Evolutionary conservation across 2,888 invertebrate species (phyloP).

Genomic region (Oxystoma pomonae): DNA sequence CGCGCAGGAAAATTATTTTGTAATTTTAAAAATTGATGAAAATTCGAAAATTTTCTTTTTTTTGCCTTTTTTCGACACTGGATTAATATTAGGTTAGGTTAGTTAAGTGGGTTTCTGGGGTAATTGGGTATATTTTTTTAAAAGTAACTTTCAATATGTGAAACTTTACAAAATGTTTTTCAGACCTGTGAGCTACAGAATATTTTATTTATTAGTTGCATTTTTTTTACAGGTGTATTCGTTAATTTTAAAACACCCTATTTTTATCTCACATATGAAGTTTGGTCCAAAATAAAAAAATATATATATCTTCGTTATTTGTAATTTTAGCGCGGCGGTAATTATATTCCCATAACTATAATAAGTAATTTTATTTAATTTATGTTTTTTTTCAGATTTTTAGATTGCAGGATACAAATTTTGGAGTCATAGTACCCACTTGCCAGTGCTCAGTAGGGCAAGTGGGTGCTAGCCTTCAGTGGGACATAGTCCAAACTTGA

Average conservation of each 20-base stretch:
- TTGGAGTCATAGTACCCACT: slow-evolving; percentile 4
- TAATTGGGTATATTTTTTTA: background rate
- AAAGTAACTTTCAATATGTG: background rate
- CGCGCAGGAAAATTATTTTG: no score
- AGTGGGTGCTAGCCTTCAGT: background rate
- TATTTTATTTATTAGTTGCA: background rate
- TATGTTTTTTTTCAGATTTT: slow-evolving; percentile 1
- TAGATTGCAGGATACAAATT: slow-evolving; percentile 4
- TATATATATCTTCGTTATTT: slow-evolving; percentile 5
- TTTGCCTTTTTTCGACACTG: no score
- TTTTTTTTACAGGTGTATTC: background rate
- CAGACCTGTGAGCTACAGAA: background rate
- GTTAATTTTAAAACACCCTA: background rate
- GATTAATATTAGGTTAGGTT: background rate
- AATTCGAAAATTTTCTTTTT: no score
- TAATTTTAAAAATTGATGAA: no score
- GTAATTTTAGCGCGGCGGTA: background rate
- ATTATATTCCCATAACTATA: background rate
- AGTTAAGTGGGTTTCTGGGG: no score
- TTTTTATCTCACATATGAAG: background rate
- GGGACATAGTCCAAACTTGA: background rate
- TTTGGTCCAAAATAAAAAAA: background rate
- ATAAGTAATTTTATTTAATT: background rate
- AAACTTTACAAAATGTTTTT: background rate
- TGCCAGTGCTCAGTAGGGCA: background rate